Conservation (phyloP, 2,113 vertebrate species). For the Thamnophis sirtalis region DNA sequence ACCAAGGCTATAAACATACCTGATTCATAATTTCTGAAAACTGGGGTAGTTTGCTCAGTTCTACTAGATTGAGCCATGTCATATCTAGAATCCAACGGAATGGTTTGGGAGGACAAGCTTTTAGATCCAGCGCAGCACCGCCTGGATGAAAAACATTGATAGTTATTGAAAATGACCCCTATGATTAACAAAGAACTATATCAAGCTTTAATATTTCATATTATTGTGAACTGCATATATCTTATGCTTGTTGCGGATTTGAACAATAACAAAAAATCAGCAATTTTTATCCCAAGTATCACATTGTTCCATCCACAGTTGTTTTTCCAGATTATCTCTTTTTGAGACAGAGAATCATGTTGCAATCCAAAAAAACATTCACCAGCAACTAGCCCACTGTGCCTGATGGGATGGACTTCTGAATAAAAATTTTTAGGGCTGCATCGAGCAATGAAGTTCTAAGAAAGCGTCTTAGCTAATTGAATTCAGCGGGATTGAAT, state of each 20-base stretch:
- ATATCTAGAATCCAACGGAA: constrained; percentile 74
- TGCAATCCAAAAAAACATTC: not conserved
- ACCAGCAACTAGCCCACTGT: not conserved
- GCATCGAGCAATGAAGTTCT: not conserved
- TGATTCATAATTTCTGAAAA: constrained; percentile 74
- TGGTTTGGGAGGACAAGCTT: constrained; percentile 72
- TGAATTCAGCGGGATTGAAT: not conserved
- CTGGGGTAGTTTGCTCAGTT: constrained; percentile 71
- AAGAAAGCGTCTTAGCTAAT: not conserved
- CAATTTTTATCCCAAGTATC: not conserved
- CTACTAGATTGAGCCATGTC: constrained; percentile 74
- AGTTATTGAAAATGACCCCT: not conserved
- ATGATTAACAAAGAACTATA: not conserved
- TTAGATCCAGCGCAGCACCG: constrained; percentile 74
- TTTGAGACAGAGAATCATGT: not conserved
- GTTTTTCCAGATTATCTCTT: not conserved
- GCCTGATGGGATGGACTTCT: not conserved
- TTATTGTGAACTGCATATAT: not conserved
- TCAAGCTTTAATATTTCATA: not conserved
- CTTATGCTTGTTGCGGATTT: not conserved
- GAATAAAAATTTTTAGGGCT: not conserved
- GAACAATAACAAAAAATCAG: not conserved
- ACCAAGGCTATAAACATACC: constrained; percentile 49
- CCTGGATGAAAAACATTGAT: constrained; percentile 49
- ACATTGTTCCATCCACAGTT: not conserved